Conservation (phyloP, 2,797 vertebrate genomes). For the Amblyraja radiata region DNA sequence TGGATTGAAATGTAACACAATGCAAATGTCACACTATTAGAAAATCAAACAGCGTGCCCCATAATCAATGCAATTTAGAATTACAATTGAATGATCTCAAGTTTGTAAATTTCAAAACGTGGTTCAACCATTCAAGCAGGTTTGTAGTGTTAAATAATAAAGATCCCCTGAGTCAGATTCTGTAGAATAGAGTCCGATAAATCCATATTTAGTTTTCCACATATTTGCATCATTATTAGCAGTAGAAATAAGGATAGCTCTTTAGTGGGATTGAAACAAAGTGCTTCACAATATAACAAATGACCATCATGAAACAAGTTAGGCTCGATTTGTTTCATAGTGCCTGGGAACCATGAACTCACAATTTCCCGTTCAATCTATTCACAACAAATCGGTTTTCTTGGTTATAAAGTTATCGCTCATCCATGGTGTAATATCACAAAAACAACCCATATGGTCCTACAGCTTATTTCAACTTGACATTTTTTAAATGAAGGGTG, state of each 20-base stretch:
- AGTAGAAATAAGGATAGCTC: background rate
- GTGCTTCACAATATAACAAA: background rate
- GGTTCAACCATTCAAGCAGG: background rate
- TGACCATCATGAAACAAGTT: background rate
- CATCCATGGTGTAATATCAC: background rate
- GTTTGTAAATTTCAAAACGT: constrained; percentile 11
- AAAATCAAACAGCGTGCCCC: background rate
- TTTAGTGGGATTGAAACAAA: background rate
- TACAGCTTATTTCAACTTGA: background rate
- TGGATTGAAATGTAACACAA: constrained; percentile 19
- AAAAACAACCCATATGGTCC: background rate
- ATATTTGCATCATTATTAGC: constrained; percentile 6
- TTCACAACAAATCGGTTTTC: background rate
- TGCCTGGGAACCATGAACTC: background rate
- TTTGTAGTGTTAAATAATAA: constrained; percentile 22
- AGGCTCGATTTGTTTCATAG: background rate
- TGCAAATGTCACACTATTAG: background rate
- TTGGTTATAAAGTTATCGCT: background rate
- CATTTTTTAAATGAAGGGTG: background rate
- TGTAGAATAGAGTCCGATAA: constrained; percentile 3
- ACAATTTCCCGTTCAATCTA: background rate
- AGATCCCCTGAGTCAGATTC: constrained; percentile 1
- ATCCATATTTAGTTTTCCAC: constrained; percentile 15
- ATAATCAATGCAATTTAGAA: constrained; percentile 21
- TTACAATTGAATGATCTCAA: background rate